A percentile compares a stretch with the other conserved stretches of the same genome.
Conservation (phyloP, 2,888 invertebrate genomes). For the Alloplasta piceator region DNA sequence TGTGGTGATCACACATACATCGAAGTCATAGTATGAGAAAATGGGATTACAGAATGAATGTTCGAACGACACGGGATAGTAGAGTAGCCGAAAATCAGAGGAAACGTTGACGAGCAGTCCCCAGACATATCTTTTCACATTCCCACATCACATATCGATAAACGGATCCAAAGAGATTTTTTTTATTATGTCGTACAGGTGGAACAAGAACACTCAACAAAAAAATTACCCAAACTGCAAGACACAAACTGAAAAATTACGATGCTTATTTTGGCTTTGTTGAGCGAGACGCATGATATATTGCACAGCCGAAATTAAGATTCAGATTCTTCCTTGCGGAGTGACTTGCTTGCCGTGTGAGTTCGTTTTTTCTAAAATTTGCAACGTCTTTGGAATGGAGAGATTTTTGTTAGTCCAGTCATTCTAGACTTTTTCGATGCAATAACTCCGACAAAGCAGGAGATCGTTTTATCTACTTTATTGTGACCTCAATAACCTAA, state of each 20-base stretch:
- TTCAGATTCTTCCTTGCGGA: not conserved
- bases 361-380: too few species aligned
- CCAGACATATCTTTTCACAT: constrained; percentile 17
- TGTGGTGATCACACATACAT: too few species aligned
- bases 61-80: constrained; percentile 26
- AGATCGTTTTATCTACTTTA: too few species aligned
- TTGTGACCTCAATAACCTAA: too few species aligned
- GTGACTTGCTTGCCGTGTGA: too few species aligned
- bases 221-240: too few species aligned
- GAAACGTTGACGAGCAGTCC: constrained; percentile 4
- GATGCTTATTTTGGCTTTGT: not conserved
- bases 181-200: too few species aligned
- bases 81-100: constrained; percentile 23
- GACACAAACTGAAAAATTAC: not conserved
- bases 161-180: too few species aligned
- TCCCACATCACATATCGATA: not conserved
- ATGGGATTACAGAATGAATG: constrained; percentile 50
- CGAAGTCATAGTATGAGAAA: constrained; percentile 21
- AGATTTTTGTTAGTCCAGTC: too few species aligned
- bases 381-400: not conserved
- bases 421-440: too few species aligned
- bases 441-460: too few species aligned
- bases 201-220: too few species aligned
- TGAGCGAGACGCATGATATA: not conserved
- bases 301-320: not conserved